Evolutionary conservation across 2,797 vertebrate species (phyloP), one percentile per base, ranked within the genome.

Genomic region (Sebastes goodei): DNA sequence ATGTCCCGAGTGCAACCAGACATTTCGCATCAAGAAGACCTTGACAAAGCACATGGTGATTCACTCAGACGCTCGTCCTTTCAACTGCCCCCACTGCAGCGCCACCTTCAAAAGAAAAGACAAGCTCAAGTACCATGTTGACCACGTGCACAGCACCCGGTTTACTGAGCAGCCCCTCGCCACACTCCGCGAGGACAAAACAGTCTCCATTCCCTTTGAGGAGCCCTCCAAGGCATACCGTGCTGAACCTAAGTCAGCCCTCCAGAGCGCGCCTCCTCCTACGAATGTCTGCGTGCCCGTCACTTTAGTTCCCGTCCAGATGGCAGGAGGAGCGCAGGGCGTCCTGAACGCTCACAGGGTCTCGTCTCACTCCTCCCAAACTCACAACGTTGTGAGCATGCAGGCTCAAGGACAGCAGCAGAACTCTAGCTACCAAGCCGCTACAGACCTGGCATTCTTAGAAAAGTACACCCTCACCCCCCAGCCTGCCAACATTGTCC

Each of bases 21-120:
- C 97, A 8, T 99, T 99, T 85, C 96, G 98, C 81, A 99, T 99
- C 91, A 99, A 99, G 96, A 99, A 99, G 94, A 99, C 98, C 0
- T 89, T 99, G 94, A 99, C 97, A 0, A 99, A 99, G 90, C 98
- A 99, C 94, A 97, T 99, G 96, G 98, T 99, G 88, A 99, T 98
- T 88, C 98, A 99, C 93, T 99, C 98, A 10, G 98, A 99, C 38
- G 97, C 97, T 30, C 97, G 98, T 20, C 98, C 98, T 70, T 99
- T 99, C 83, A 98, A 97, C 95, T 99, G 98, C 86, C 96, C 97
- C 4, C 97, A 98, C 90, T 99, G 98, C 92, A 98, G 96, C 49
- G 97, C 98, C 83, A 97, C 97, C 3, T 99, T 99, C 84, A 99
- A 99, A 88, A 94, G 98, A 74, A 99, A 99, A 78, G 98, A 99